Base-by-base conservation (phyloP, 1,140 invertebrate species). In the Plectus sambesii region DNA sequence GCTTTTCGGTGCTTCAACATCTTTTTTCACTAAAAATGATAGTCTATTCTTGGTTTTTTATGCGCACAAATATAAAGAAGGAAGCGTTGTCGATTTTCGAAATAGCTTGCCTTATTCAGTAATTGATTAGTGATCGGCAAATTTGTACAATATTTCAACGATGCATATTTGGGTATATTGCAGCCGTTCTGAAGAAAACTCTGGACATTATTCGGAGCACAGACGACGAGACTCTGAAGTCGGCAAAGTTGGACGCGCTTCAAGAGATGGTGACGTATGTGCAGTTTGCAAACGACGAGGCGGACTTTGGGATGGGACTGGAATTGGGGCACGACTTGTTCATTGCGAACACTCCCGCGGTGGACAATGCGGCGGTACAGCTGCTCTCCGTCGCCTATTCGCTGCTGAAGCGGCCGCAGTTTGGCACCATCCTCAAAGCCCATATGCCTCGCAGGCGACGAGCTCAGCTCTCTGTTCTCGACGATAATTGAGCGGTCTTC, bases 261-360 rank as follows among this genome's bases (percentile, higher is more conserved):
- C 30, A 23, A 26, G 17, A 55, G 24, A 19, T 54, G 23, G 46
- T 50, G 19, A 27, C 52, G 2, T 56, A 49, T 35, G 44, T 54
- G 6, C 19, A 54, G 52, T 57, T 54, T 29, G 52, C 52, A 29
- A 54, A 54, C 47, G 52, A 54, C 26, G 52, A 54, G 42, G 56
- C 56, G 52, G 52, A 54, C 36, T 54, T 55, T 23, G 52, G 52
- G 2, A 54, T 54, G 52, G 52, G 52, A 20, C 52, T 54, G 6
- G 52, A 54, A 48, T 54, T 54, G 35, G 52, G 52, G 2, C 53
- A 54, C 22, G 45, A 54, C 33, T 22, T 54, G 12, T 54, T 54
- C 37, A 33, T 55, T 9, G 47, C 52, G n/a, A 54, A 54, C 30
- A 38, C 47, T 27, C 36, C 25, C 4, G 38, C 35, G 27, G 55